phyloP scores from a whole-genome alignment of 2,888 invertebrate species.

The Metalampra italica region DNA sequence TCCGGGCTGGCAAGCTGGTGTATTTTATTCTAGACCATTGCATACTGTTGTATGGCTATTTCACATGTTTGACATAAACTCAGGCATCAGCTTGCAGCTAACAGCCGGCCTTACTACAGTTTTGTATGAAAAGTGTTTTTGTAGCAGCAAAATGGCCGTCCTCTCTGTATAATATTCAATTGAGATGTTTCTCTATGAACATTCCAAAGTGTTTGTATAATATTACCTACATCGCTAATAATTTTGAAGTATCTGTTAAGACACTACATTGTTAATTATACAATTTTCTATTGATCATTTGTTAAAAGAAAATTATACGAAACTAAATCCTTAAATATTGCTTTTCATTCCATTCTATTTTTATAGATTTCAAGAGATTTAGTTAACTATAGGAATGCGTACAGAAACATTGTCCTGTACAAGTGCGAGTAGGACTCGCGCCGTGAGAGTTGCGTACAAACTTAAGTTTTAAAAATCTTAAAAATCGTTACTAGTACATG shows the following conservation, averaged over 20 bases:
- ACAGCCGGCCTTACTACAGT: constrained; percentile 7
- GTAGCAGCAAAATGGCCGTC: constrained; percentile 20
- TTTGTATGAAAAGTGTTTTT: constrained; percentile 8
- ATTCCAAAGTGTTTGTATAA: constrained; percentile 78
- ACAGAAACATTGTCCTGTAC: no score
- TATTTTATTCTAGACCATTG: constrained; percentile 50
- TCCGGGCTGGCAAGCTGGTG: constrained; percentile 24
- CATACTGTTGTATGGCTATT: constrained; percentile 18
- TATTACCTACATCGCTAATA: constrained; percentile 77
- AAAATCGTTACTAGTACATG: no score
- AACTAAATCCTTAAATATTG: constrained; percentile 71
- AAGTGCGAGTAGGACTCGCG: no score
- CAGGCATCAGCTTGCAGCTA: constrained; percentile 19
- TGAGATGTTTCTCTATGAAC: constrained; percentile 72
- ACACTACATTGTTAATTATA: constrained; percentile 78
- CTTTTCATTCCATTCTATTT: constrained; percentile 58
- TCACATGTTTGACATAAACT: constrained; percentile 26
- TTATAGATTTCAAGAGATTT: no score
- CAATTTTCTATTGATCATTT: constrained; percentile 80
- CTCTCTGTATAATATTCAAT: constrained; percentile 53
- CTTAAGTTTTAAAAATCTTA: no score
- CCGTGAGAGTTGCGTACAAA: no score
- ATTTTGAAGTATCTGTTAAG: constrained; percentile 77
- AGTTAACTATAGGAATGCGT: no score
- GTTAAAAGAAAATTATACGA: constrained; percentile 79